Conservation (phyloP, 2,797 vertebrate genomes). For the Cossypha caffra region DNA sequence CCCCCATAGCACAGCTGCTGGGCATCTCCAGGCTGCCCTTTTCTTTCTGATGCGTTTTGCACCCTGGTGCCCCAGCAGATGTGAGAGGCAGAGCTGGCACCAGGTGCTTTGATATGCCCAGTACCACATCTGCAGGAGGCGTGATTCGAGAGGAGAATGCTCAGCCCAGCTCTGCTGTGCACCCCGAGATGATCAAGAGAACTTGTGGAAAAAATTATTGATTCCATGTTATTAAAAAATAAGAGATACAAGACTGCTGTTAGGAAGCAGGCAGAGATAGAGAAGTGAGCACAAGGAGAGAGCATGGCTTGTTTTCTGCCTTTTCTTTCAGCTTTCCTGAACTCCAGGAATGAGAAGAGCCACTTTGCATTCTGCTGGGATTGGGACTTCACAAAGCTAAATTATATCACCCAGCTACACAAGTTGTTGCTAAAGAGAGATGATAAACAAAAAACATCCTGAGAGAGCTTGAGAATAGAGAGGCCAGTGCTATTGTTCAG, state of each 20-base stretch:
- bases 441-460: constrained; percentile 42
- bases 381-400: not conserved
- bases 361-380: constrained; percentile 20
- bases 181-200: not conserved
- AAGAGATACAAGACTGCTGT: not conserved
- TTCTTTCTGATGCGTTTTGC: not conserved
- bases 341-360: not conserved
- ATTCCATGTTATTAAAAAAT: not conserved
- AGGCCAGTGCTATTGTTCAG: not conserved
- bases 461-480: constrained; percentile 9
- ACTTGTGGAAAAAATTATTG: not conserved
- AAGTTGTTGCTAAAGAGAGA: constrained; percentile 1
- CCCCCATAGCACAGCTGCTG: not conserved
- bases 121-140: not conserved
- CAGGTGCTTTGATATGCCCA: not conserved
- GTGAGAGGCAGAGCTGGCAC: not conserved
- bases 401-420: not conserved
- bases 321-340: not conserved
- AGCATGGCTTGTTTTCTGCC: not conserved
- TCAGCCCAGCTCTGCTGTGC: not conserved
- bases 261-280: not conserved
- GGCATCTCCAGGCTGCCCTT: not conserved
- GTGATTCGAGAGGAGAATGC: not conserved
- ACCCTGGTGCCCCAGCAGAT: not conserved
- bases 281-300: not conserved